Evolutionary conservation across 2,797 vertebrate genomes (phyloP).

Genomic region (Gymnodraco acuticeps): DNA sequence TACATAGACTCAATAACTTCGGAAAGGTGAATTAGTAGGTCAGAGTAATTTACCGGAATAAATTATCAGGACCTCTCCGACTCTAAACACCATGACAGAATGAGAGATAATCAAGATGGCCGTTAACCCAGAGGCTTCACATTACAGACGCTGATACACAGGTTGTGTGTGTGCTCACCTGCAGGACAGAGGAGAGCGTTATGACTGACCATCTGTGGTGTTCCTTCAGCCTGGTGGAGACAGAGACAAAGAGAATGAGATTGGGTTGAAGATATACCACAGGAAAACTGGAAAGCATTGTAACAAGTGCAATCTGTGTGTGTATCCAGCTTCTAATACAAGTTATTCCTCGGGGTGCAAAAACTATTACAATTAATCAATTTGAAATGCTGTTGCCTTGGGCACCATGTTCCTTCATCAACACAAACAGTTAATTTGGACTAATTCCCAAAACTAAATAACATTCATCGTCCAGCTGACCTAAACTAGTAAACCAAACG

Average conservation of each 20-base stretch:
- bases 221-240: conserved; percentile 81
- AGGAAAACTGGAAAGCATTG: not conserved
- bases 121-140: not conserved
- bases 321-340: not conserved
- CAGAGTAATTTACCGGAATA: no score
- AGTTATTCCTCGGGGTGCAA: not conserved
- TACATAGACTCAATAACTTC: no score
- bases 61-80: no score
- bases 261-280: not conserved
- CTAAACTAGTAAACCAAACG: not conserved
- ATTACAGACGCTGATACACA: not conserved
- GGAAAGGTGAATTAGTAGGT: no score
- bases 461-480: no score
- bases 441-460: no score
- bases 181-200: conserved; percentile 82
- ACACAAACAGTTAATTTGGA: not conserved
- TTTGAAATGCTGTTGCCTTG: not conserved
- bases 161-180: conserved; percentile 65
- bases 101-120: not conserved
- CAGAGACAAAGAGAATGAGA: not conserved
- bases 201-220: conserved; percentile 70
- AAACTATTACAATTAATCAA: not conserved
- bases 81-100: no score
- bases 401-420: not conserved
- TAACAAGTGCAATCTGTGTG: not conserved